These are phyloP conservation scores for Luidia sarsii DNA, from an alignment of 53 echinoderm and acorn worm genomes.

Conservation along the genomic window DNA sequence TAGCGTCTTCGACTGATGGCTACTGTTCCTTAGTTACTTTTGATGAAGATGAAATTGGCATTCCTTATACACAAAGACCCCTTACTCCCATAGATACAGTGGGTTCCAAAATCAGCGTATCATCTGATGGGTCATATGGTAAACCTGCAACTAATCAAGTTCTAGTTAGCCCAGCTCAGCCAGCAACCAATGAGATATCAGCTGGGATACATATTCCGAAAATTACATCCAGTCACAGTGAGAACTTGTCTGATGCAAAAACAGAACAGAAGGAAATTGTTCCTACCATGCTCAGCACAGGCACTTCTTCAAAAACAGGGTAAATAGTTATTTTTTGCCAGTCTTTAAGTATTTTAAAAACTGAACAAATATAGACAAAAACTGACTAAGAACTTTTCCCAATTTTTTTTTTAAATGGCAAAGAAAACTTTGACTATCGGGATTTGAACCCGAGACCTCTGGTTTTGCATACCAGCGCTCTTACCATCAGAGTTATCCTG, in stretches of 20 bases:
- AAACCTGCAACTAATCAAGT: conserved; percentile 12
- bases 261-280: conserved; percentile 27
- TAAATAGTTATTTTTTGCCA: no score
- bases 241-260: conserved; percentile 19
- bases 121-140: background rate
- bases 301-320: conserved; percentile 7
- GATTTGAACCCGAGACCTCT: no score
- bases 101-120: conserved; percentile 4
- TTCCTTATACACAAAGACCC: conserved; percentile 57
- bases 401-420: no score
- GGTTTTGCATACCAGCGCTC: no score
- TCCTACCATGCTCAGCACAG: conserved; percentile 6
- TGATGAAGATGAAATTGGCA: conserved; percentile 84
- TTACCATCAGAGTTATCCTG: no score
- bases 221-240: conserved; percentile 29
- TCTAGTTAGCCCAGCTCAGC: background rate
- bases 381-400: no score
- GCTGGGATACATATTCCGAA: conserved; percentile 18
- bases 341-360: no score
- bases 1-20: conserved; percentile 90
- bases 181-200: conserved; percentile 15
- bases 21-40: conserved; percentile 87
- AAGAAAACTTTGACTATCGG: no score
- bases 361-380: no score
- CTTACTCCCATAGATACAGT: conserved; percentile 18